Evolutionary conservation across 2,888 invertebrate genomes (phyloP).

Genomic region (Lumbricus terrestris): DNA sequence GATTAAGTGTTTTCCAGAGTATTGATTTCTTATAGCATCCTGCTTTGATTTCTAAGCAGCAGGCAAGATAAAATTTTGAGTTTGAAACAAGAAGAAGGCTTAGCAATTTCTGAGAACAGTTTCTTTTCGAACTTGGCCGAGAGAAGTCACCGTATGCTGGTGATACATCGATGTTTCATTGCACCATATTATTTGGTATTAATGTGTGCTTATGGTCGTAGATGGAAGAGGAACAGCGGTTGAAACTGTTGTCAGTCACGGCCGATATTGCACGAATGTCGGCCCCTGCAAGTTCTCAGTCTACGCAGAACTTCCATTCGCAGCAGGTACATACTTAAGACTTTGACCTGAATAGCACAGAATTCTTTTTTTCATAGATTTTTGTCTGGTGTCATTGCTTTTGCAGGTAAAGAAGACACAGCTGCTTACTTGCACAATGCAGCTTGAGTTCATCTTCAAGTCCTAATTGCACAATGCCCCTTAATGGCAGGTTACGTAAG

Average conservation of each 20-base stretch:
- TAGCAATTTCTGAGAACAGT: no score
- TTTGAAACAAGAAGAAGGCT: neutral
- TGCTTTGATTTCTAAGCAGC: neutral
- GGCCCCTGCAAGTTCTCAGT: neutral
- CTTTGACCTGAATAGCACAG: neutral
- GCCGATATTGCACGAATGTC: neutral
- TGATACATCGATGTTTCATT: neutral
- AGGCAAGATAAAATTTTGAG: neutral
- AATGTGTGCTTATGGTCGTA: neutral
- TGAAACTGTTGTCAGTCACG: neutral
- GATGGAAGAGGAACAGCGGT: slow-evolving; percentile 7
- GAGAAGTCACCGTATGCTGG: neutral
- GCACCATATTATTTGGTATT: neutral
- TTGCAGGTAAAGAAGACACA: neutral
- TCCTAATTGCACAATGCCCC: neutral
- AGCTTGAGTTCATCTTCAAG: neutral
- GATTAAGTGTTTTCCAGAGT: neutral
- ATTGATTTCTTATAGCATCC: no score
- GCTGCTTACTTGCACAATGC: neutral
- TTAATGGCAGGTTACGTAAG: neutral
- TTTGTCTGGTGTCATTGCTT: neutral
- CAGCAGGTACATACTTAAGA: slow-evolving; percentile 11
- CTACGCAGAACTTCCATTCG: neutral
- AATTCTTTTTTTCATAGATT: neutral
- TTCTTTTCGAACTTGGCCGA: neutral